Evolutionary conservation across 2,113 vertebrate species (phyloP).

Genomic region (Herpailurus yagouaroundi): DNA sequence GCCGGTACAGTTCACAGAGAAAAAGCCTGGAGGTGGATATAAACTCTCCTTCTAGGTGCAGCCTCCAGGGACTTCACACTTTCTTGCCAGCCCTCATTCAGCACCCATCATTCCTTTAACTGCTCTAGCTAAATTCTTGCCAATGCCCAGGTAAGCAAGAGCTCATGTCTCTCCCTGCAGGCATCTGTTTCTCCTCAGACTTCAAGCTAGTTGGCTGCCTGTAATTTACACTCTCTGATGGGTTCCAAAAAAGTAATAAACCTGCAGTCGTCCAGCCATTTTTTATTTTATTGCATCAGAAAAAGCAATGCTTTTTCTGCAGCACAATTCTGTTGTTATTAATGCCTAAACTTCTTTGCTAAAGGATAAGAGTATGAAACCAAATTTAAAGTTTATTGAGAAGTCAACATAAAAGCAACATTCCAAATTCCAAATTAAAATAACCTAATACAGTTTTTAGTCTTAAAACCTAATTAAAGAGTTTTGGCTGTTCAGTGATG

Average conservation of each 20-base stretch:
- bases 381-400: slow-evolving; percentile 39
- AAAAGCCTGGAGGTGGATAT: not conserved
- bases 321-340: not conserved
- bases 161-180: not conserved
- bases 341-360: not conserved
- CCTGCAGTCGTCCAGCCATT: not conserved
- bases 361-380: slow-evolving; percentile 45
- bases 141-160: not conserved
- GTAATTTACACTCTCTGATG: not conserved
- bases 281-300: not conserved
- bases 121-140: not conserved
- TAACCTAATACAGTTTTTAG: slow-evolving; percentile 40
- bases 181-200: not conserved
- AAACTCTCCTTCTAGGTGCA: not conserved
- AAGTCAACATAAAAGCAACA: slow-evolving; percentile 61
- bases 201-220: not conserved
- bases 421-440: slow-evolving; percentile 55
- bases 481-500: not conserved
- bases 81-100: not conserved
- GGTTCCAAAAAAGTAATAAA: not conserved
- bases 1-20: not conserved
- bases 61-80: not conserved
- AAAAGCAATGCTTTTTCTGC: not conserved
- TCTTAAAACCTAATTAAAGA: slow-evolving; percentile 62
- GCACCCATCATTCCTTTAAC: not conserved